Percentiles rank a stretch among this genome's conserved stretches.
phyloP scores from a whole-genome alignment of 1,140 invertebrate genomes.

The Diprion similis region DNA sequence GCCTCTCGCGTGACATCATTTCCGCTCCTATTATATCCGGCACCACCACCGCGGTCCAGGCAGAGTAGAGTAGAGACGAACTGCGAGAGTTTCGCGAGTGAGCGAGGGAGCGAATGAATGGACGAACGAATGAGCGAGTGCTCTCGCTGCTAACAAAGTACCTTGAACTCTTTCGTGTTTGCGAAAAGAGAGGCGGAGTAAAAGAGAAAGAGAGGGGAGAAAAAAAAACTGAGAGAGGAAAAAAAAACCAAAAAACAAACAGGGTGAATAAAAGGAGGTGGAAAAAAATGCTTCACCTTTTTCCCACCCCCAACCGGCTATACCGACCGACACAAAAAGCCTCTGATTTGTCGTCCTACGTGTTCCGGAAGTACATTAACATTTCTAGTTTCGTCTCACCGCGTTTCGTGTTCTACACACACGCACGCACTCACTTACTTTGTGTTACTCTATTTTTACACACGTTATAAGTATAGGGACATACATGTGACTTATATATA shows the following conservation, averaged over 20 bases:
- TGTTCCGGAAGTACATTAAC: not conserved
- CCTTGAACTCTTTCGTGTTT: conserved; percentile 31
- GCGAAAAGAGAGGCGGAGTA: no score
- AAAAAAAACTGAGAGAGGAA: not conserved
- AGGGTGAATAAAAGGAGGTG: no score
- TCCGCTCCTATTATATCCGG: conserved; percentile 52
- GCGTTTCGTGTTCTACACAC: not conserved
- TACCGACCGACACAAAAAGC: not conserved
- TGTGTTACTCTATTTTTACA: no score
- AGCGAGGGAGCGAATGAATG: not conserved
- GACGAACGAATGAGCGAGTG: not conserved
- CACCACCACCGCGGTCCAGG: not conserved
- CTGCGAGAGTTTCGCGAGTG: conserved; percentile 14
- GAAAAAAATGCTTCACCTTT: no score
- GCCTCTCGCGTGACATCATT: conserved; percentile 42
- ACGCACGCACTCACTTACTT: no score
- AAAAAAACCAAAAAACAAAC: not conserved
- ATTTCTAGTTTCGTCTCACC: conserved; percentile 3
- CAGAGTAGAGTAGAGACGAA: conserved; percentile 23
- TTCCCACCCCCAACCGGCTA: no score
- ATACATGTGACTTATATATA: no score
- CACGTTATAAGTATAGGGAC: no score
- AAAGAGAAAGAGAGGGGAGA: not conserved
- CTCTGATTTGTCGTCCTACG: not conserved
- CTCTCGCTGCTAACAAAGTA: conserved; percentile 37